Evolutionary conservation across 2,888 invertebrate genomes (phyloP), one percentile per base, ranked within the genome.

Genomic region (Drosophila putrida): DNA sequence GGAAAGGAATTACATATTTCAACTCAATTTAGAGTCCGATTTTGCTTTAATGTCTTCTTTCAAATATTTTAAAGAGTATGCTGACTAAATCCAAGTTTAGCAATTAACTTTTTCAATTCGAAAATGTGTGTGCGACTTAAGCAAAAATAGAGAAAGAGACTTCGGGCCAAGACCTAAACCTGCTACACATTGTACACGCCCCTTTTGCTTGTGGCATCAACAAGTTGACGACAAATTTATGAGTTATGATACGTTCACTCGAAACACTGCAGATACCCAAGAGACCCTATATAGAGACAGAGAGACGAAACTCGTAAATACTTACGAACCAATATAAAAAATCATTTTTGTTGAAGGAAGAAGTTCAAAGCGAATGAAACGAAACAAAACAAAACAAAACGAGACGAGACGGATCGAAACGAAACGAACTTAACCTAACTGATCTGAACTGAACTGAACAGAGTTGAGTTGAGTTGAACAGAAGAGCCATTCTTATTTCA

Each of bases 401-500:
- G 35, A 62, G 41, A 63, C 39, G 33, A 62, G 27, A 47, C 57
- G 13, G 51, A 41, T 47, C n/a, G 33, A 51, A 15, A 49, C 44
- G 38, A 62, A 20, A 66, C 57, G 41, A 77, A 51, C 50, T 25
- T 31, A 74, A 57, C 51, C 49, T 28, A 62, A 54, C 39, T 43
- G 47, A 69, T 54, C 75, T 38, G 9, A 62, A 53, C 47, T 50
- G 9, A 62, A 53, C 47, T 50, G 54, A 69, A 57, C 33, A 50
- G 43, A 71, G 39, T 41, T 54, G 43, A 71, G 39, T 41, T 70
- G 63, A 53, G 58, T 33, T 43, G 50, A 63, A 64, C 50, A 76
- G 65, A 81, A 69, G 80, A 79, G 67, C 67, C 80, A 85, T 88
- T 82, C 82, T 85, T 82, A 69, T 74, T 59, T 54, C 60, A 78